A percentile compares a stretch with the other conserved stretches of the same genome.
phyloP scores from a whole-genome alignment of 2,113 vertebrate species.

The Trogon melanurus region DNA sequence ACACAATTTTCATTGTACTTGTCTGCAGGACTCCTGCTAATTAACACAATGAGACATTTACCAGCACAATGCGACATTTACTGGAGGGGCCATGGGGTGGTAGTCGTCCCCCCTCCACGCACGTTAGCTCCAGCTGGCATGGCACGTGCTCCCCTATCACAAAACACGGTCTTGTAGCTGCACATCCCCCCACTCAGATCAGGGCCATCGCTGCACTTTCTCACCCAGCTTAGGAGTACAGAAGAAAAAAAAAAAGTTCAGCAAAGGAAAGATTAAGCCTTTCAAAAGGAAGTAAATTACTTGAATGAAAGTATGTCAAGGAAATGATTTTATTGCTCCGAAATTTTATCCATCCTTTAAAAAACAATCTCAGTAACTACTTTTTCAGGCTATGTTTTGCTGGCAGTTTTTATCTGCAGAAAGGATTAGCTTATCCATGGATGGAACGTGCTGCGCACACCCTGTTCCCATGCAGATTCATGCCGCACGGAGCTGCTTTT shows the following conservation, averaged over 20 bases:
- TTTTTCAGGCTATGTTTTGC: neutral
- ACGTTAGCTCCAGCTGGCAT: conserved; percentile 25
- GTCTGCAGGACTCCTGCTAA: neutral
- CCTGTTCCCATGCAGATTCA: conserved; percentile 55
- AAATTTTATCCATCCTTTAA: neutral
- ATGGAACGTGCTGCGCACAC: conserved; percentile 52
- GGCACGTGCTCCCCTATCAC: neutral
- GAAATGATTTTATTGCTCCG: neutral
- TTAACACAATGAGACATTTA: conserved; percentile 26
- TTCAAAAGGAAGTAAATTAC: neutral
- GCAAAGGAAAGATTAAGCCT: neutral
- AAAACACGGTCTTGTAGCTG: neutral
- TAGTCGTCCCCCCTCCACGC: neutral
- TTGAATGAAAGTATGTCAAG: conserved; percentile 18
- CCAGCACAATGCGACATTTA: conserved; percentile 15
- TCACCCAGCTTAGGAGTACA: neutral
- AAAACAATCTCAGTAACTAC: neutral
- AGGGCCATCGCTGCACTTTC: neutral
- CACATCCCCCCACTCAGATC: neutral
- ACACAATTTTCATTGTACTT: neutral
- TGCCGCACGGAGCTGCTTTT: neutral
- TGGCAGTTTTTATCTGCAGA: conserved; percentile 50
- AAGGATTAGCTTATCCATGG: conserved; percentile 35
- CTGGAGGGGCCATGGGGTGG: neutral
- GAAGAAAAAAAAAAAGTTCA: neutral